Base-by-base conservation (phyloP, 2,797 vertebrate genomes). In the Falco naumanni region DNA sequence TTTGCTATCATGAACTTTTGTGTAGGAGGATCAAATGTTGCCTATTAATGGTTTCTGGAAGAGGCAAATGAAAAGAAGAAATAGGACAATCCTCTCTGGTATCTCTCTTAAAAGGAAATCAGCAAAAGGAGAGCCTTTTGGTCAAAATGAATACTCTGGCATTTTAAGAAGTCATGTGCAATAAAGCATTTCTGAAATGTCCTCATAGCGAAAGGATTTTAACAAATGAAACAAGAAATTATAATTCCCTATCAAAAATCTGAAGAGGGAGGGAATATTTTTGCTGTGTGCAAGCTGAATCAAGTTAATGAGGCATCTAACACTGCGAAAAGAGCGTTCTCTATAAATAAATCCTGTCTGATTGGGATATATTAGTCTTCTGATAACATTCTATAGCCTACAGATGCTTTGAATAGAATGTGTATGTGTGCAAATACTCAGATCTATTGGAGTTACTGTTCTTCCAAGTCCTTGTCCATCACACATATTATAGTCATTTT, bases 301-400 rank as follows among this genome's bases (percentile, higher is more conserved):
- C 98, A 98, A 98, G 98, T 98, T 98, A 98, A 98, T 98, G 98
- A 98, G 98, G 98, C 98, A 98, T 98, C 98, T 98, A 98, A 98
- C 98, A 98, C 94, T 98, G 98, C 97, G 69, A 98, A 98, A 98
- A 98, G 98, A 98, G 97, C 81, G 95, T 98, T 98, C 98, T 98
- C 98, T 98, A 98, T 98, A 98, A 98, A 98, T 98, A 98, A 98
- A 98, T 98, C 95, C 96, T 2, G 97, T 98, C 98, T 98, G 98
- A 98, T 98, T 98, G 98, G 97, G 98, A 98, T 98, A 98, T 98
- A 98, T 98, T 98, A 98, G 98, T 98, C 97, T 98, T 98, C 98
- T 98, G 98, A 98, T 98, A 98, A 98, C 96, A 97, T 97, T 98
- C 97, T 98, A 97, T 98, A 98, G 98, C 97, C 97, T 98, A 98